phyloP scores from a whole-genome alignment of 2,113 vertebrate genomes.

The Hemicordylus capensis region DNA sequence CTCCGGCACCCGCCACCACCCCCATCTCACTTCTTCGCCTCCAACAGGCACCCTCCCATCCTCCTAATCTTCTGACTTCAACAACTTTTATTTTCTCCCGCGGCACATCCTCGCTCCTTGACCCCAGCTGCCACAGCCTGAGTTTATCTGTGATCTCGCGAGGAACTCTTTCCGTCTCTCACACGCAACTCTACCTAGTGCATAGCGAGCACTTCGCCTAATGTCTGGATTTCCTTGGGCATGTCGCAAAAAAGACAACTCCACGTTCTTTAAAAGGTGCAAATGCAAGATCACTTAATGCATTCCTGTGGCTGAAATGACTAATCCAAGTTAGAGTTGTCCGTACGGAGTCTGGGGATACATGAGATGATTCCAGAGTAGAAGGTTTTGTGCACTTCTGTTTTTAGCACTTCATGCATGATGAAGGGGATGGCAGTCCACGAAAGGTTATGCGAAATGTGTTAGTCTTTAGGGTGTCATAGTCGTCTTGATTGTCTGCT shows the following conservation, averaged over 20 bases:
- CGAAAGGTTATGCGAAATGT: too few species aligned
- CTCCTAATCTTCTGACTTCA: not conserved
- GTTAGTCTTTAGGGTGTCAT: too few species aligned
- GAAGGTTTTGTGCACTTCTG: not conserved
- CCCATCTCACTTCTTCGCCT: rapidly evolving
- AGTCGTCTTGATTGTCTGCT: too few species aligned
- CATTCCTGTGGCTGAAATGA: not conserved
- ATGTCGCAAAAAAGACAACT: not conserved
- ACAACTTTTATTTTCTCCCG: not conserved
- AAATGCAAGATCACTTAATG: not conserved
- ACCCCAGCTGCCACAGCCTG: not conserved
- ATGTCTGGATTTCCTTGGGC: not conserved
- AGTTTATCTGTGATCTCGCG: not conserved
- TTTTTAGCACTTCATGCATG: too few species aligned
- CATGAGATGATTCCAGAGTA: not conserved
- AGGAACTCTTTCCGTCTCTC: not conserved
- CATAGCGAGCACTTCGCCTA: not conserved
- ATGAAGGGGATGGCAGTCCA: too few species aligned
- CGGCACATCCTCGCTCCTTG: not conserved
- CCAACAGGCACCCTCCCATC: rapidly evolving
- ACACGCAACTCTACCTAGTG: too few species aligned
- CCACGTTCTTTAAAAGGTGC: not conserved
- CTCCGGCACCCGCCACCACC: not conserved
- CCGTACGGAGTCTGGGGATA: not conserved
- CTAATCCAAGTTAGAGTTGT: not conserved